Base-by-base conservation (phyloP, 2,797 vertebrate species). In the Lateolabrax maculatus region DNA sequence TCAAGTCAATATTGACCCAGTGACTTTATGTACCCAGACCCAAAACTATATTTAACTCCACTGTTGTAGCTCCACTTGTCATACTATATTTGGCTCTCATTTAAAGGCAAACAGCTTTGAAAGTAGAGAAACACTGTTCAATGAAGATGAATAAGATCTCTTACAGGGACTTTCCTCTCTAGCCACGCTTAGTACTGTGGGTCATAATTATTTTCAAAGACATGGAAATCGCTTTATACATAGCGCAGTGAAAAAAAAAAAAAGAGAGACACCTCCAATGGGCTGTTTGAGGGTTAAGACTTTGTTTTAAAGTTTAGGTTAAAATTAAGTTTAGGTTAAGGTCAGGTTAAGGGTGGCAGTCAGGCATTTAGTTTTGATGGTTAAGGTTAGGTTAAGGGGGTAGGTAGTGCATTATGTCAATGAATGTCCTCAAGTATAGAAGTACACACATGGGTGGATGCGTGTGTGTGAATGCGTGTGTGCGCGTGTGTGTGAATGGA, bases 1-100 rank as follows among this genome's bases (percentile, higher is more conserved):
- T 87, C 56, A 9, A 84, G 92, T 95, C 91, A 95, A 94, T 94
- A 95, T 95, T 95, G 92, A 94, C 90, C 85, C 56, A 81, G 63
- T 75, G 87, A 80, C 89, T 90, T 81, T 77, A 70, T 87, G 83
- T 87, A 79, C 86, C 39, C 58, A 74, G 77, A 75, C 78, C 57
- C 52, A 51, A 67, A 74, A 75, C 85, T 92, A 93, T 84, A 92
- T 92, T 92, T 92, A 90, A 89, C 88, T 48, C 53, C n/a, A 51
- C 56, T 76, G 71, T 78, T 86, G 77, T 68, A 66, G 70, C 81
- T 56, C 62, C 56, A 60, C 63, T 87, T 66, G 63, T 79, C 27
- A 16, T 66, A 85, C 79, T 93, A 92, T 87, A 87, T 91, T 92
- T 93, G 89, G 84, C 66, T 18, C 67, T 71, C 4, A 62, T 77